A percentile compares a stretch with the other conserved stretches of the same genome.
Evolutionary conservation across 2,113 vertebrate genomes (phyloP).

Genomic region (Rhizomys pruinosus): DNA sequence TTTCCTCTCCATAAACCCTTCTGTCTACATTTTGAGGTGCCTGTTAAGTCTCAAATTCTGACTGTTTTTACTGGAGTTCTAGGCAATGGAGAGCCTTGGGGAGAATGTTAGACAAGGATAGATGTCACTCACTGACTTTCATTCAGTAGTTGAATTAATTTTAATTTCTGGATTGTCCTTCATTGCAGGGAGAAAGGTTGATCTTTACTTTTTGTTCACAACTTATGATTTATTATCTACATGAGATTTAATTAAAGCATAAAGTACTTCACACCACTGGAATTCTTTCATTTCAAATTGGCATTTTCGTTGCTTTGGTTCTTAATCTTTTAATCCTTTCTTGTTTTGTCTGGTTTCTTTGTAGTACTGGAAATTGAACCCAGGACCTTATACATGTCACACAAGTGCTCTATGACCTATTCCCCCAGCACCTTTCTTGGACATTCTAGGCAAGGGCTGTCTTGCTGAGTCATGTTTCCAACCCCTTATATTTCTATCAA

Average conservation of each 20-base stretch:
- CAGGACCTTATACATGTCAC: neutral
- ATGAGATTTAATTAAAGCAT: neutral
- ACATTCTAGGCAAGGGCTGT: neutral
- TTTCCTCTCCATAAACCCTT: neutral
- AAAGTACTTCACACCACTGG: neutral
- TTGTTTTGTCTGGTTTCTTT: neutral
- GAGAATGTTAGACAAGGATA: neutral
- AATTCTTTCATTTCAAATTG: neutral
- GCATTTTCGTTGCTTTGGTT: neutral
- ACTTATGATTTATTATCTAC: neutral
- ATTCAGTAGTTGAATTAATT: neutral
- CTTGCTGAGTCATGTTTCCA: neutral
- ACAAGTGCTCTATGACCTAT: neutral
- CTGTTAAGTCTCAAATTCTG: neutral
- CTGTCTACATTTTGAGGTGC: neutral
- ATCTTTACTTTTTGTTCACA: neutral
- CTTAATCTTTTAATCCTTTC: neutral
- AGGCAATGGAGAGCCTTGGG: neutral
- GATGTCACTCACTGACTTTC: neutral
- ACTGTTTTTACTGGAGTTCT: neutral
- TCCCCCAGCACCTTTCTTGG: neutral
- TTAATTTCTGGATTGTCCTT: neutral
- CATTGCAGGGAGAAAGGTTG: neutral
- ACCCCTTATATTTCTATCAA: neutral
- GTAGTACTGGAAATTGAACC: neutral